These are phyloP conservation scores for Drosophila varians DNA, from an alignment of 1,140 invertebrate species.

Conservation along the genomic window DNA sequence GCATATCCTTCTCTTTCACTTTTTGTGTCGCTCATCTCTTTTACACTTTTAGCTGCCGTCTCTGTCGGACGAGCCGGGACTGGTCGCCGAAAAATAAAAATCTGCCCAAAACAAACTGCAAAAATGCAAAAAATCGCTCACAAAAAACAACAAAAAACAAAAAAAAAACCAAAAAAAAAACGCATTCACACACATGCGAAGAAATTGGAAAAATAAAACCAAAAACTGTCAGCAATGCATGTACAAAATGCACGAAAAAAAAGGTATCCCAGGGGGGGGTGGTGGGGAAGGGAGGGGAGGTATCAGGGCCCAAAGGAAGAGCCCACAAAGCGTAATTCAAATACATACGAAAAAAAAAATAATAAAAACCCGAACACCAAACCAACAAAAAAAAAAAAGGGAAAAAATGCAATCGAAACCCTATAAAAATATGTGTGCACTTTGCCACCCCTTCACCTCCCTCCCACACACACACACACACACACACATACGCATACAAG, in stretches of 20 bases:
- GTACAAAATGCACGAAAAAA: conserved; percentile 20
- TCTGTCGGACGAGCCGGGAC: conserved; percentile 43
- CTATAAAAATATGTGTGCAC: conserved; percentile 72
- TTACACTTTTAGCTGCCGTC: conserved; percentile 12
- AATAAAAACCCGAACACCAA: conserved; percentile 9
- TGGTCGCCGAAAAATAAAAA: conserved; percentile 79
- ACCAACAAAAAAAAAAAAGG: conserved; percentile 18
- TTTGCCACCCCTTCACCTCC: conserved; percentile 33
- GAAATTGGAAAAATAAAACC: conserved; percentile 11
- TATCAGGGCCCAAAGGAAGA: conserved; percentile 10
- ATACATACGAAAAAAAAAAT: conserved; percentile 34
- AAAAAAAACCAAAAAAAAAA: conserved; percentile 9
- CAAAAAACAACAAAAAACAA: conserved; percentile 21
- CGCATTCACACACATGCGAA: conserved; percentile 18
- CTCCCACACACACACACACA: background rate
- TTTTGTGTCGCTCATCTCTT: background rate
- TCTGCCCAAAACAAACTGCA: conserved; percentile 72
- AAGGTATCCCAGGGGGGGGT: conserved; percentile 8
- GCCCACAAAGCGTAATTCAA: conserved; percentile 75
- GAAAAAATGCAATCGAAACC: conserved; percentile 74
- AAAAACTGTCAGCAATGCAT: conserved; percentile 28
- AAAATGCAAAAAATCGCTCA: conserved; percentile 55
- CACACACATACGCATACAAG: conserved; percentile 8
- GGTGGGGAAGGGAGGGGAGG: background rate
- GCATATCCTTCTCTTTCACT: background rate